Conservation (phyloP, 1,140 invertebrate species). For the Drosophila ercepeae region DNA sequence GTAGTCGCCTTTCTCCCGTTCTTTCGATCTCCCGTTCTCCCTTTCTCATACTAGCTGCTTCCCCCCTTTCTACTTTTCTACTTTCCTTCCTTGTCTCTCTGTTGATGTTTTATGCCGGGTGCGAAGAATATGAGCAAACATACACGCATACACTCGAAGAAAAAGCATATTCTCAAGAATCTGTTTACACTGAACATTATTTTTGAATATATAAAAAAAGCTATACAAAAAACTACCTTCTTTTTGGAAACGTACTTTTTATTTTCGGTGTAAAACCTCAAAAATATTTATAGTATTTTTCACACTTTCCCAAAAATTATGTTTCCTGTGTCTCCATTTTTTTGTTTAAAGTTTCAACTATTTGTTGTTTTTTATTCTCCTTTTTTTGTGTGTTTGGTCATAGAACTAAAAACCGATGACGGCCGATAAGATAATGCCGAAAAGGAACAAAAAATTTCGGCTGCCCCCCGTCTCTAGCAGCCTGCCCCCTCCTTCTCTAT, state of each 20-base stretch:
- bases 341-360: slow-evolving; percentile 58
- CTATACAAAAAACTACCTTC: too few relatives aligned
- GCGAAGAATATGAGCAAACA: slow-evolving; percentile 51
- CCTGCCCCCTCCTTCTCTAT: slow-evolving; percentile 33
- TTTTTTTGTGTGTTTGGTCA: slow-evolving; percentile 18
- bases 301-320: too few relatives aligned
- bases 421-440: slow-evolving; percentile 70
- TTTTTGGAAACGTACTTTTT: too few relatives aligned
- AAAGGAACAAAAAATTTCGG: slow-evolving; percentile 6
- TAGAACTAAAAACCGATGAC: slow-evolving; percentile 58
- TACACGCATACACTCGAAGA: slow-evolving; percentile 9
- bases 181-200: not conserved
- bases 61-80: not conserved
- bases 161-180: slow-evolving; percentile 6
- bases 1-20: slow-evolving; percentile 6
- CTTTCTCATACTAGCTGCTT: not conserved
- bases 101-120: slow-evolving; percentile 56
- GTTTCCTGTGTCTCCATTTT: slow-evolving; percentile 16
- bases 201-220: too few relatives aligned
- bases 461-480: not conserved
- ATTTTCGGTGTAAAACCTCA: too few relatives aligned
- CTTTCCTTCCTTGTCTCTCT: slow-evolving; percentile 1
- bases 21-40: not conserved
- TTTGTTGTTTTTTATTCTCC: slow-evolving; percentile 6
- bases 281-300: too few relatives aligned